Evolutionary conservation across 2,113 vertebrate species (phyloP).

Genomic region (Isichthys henryi): DNA sequence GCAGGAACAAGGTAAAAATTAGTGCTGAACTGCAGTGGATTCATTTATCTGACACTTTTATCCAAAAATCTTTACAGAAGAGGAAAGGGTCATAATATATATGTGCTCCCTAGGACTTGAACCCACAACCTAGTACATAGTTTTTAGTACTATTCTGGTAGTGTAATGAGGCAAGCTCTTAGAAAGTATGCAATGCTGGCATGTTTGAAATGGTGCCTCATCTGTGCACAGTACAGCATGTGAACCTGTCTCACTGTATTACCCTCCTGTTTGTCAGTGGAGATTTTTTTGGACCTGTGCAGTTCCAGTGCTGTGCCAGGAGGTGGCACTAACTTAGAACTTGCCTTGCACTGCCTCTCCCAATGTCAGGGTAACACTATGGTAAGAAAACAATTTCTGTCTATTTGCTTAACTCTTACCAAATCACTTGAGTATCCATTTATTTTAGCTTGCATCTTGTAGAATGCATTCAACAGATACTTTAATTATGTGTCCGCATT

Average conservation of each 20-base stretch:
- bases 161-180: background rate
- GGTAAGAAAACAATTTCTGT: constrained; percentile 42
- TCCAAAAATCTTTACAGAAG: background rate
- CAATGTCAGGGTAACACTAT: constrained; percentile 50
- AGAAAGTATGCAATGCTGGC: background rate
- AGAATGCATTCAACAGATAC: background rate
- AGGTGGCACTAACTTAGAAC: constrained; percentile 64
- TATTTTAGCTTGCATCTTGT: background rate
- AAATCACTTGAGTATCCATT: background rate
- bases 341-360: constrained; percentile 63
- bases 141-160: background rate
- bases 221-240: background rate
- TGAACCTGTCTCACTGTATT: background rate
- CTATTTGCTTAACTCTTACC: background rate
- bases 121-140: background rate
- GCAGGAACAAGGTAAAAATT: constrained; percentile 48
- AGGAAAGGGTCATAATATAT: background rate
- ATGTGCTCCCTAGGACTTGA: background rate
- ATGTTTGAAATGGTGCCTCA: background rate
- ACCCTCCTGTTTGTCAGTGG: constrained; percentile 45
- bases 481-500: background rate
- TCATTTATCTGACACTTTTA: background rate
- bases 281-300: constrained; percentile 58
- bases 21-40: background rate
- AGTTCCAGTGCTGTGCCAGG: constrained; percentile 65